phyloP scores from a whole-genome alignment of 2,888 invertebrate species.

The Isoperla grammatica region DNA sequence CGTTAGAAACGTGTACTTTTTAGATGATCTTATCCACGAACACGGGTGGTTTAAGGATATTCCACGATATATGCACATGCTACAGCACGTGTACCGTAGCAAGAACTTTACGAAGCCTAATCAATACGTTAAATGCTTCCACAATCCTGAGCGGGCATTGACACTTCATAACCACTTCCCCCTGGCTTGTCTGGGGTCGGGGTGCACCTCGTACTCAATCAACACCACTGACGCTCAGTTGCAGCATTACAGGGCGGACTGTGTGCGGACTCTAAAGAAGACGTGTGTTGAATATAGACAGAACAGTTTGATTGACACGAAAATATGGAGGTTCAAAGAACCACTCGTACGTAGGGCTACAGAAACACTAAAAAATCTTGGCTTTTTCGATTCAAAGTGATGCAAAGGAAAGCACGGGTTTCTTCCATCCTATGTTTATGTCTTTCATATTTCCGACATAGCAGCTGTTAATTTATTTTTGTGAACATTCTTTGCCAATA shows the following conservation, averaged over 20 bases:
- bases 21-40: slow-evolving; percentile 77
- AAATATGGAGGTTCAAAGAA: slow-evolving; percentile 83
- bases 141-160: slow-evolving; percentile 82
- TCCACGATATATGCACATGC: slow-evolving; percentile 87
- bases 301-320: slow-evolving; percentile 75
- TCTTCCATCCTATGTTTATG: no score
- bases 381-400: slow-evolving; percentile 51
- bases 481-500: no score
- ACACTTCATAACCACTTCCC: slow-evolving; percentile 92
- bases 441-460: no score
- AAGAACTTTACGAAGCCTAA: slow-evolving; percentile 90
- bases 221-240: slow-evolving; percentile 78
- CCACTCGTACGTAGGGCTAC: slow-evolving; percentile 65
- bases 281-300: slow-evolving; percentile 76
- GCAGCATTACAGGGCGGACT: slow-evolving; percentile 91
- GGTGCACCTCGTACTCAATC: slow-evolving; percentile 78
- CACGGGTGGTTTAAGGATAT: slow-evolving; percentile 75
- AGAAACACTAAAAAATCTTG: slow-evolving; percentile 62
- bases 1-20: slow-evolving; percentile 86
- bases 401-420: no score
- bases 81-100: slow-evolving; percentile 85
- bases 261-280: slow-evolving; percentile 81
- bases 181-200: slow-evolving; percentile 66
- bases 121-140: slow-evolving; percentile 91
- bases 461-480: no score